phyloP scores from a whole-genome alignment of 2,113 vertebrate species.

The Tylochromis polylepis region DNA sequence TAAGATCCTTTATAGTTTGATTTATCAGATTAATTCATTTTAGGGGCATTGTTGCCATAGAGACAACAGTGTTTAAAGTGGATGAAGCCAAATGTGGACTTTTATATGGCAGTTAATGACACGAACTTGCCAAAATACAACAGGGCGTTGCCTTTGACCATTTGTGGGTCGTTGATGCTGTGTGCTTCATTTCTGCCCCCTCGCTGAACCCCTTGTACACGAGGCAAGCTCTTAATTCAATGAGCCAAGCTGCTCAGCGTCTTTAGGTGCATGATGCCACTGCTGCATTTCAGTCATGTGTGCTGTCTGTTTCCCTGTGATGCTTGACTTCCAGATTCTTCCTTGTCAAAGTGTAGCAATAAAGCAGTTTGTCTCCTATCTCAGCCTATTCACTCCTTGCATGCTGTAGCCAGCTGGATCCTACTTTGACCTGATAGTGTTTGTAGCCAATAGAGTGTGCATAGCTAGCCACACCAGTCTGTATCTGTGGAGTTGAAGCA shows the following conservation, averaged over 20 bases:
- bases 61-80: neutral
- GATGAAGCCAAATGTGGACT: slow-evolving; percentile 41
- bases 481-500: slow-evolving; percentile 60
- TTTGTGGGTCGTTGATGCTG: neutral
- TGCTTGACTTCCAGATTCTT: slow-evolving; percentile 70
- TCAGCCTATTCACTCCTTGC: slow-evolving; percentile 40
- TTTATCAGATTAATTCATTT: neutral
- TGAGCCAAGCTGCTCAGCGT: slow-evolving; percentile 1
- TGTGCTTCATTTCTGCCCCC: neutral
- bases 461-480: slow-evolving; percentile 41
- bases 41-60: neutral
- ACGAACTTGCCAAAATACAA: slow-evolving; percentile 30
- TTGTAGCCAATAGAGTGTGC: slow-evolving; percentile 60
- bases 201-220: slow-evolving; percentile 1
- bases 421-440: slow-evolving; percentile 52
- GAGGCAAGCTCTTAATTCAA: slow-evolving; percentile 13
- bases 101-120: slow-evolving; percentile 7
- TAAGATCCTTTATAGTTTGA: neutral
- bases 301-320: slow-evolving; percentile 56
- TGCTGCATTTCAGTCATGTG: slow-evolving; percentile 52
- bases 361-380: slow-evolving; percentile 47
- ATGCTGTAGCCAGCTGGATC: slow-evolving; percentile 61
- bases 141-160: slow-evolving; percentile 42
- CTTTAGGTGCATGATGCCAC: slow-evolving; percentile 61
- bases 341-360: slow-evolving; percentile 73